Evolutionary conservation across 2,113 vertebrate species (phyloP), one percentile per base, ranked within the genome.

Genomic region (Oxyruncus cristatus): DNA sequence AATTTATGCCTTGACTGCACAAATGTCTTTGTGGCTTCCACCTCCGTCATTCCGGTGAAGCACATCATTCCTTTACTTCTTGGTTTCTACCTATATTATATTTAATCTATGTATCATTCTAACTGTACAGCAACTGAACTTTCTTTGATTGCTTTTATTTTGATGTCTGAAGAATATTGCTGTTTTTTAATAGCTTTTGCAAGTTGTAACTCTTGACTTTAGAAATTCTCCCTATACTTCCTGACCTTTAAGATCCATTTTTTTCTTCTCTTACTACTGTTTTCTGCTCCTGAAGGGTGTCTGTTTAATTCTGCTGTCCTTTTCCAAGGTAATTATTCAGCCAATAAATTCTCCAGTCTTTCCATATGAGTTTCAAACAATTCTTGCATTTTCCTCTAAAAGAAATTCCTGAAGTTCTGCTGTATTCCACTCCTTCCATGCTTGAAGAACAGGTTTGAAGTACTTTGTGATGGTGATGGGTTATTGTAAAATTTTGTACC

Each of bases 71-170:
- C 83, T 89, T 81, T 67, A 88, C 42, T 85, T 93, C 47, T 89
- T 44, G 85, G 86, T 68, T 70, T 88, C 26, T 84, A 74, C 65
- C 30, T 66, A 16, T 39, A 3, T 84, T 67, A 8, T 35, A 27
- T 81, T 94, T 95, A 84, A 86, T 92, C 83, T 89, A 28, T 50
- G 61, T 61, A 74, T 55, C 72, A 81, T 86, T 89, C 72, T 74
- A 88, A 46, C 37, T 46, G 88, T 47, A 81, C 62, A 95, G 27
- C 89, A 86, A 68, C n/a, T 77, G 71, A 80, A 81, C 47, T 92
- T 66, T 53, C 88, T 86, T 93, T 86, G 52, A 63, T 88, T 0
- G 0, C 81, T 89, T 84, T 88, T 92, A 73, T 95, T 92, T 91
- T 93, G 85, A 74, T 74, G 63, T 63, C 59, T 90, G 82, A 85